phyloP scores from a whole-genome alignment of 2,113 vertebrate species.

The Muscicapa adusta region DNA sequence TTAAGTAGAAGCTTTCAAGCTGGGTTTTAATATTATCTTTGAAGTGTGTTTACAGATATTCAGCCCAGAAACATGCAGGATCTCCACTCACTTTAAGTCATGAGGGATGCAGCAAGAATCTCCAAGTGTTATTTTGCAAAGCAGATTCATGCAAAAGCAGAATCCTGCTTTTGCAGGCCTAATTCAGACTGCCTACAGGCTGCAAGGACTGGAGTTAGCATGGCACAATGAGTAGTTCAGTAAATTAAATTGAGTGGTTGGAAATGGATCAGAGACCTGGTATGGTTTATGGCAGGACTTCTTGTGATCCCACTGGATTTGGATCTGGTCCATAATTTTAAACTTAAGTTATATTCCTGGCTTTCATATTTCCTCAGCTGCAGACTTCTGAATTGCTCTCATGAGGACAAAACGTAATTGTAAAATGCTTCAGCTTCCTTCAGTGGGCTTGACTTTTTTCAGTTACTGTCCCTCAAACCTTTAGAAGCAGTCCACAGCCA shows the following conservation, averaged over 20 bases:
- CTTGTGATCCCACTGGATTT: neutral
- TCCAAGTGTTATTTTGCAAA: neutral
- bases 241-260: neutral
- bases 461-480: neutral
- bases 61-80: neutral
- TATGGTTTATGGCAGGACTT: neutral
- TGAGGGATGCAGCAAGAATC: neutral
- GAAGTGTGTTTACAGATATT: neutral
- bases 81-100: neutral
- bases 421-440: neutral
- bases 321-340: neutral
- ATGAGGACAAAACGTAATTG: neutral
- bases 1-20: neutral
- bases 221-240: neutral
- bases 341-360: neutral
- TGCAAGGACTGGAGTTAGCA: neutral
- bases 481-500: neutral
- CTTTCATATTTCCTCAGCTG: neutral
- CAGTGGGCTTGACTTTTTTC: neutral
- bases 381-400: neutral
- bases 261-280: neutral
- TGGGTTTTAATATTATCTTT: neutral
- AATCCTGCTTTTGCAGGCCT: neutral
- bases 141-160: neutral
- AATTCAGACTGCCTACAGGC: neutral